Evolutionary conservation across 2,113 vertebrate genomes (phyloP).

Genomic region (Psittacula cyanocephala): DNA sequence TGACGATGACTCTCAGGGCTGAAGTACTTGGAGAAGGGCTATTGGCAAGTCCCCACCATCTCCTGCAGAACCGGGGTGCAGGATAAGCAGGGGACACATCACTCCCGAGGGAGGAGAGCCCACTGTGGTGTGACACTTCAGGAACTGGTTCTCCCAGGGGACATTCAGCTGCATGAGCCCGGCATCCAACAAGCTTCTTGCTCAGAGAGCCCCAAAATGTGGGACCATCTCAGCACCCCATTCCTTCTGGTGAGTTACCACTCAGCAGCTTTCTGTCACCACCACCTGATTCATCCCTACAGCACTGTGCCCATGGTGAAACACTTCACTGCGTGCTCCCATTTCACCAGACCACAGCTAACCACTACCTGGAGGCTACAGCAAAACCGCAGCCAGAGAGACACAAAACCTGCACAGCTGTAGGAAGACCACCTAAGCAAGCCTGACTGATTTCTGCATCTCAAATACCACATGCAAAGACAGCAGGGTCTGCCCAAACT

Average conservation of each 20-base stretch:
- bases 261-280: not conserved
- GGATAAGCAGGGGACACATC: not conserved
- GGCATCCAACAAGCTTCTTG: not conserved
- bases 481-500: not conserved
- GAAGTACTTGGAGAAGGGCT: not conserved
- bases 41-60: not conserved
- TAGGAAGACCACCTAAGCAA: not conserved
- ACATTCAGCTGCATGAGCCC: not conserved
- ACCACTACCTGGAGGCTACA: not conserved
- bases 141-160: not conserved
- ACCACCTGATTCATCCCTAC: not conserved
- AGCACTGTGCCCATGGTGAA: not conserved
- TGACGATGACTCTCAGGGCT: not conserved
- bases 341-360: not conserved
- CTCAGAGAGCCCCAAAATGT: not conserved
- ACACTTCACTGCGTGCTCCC: not conserved
- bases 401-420: not conserved
- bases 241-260: not conserved
- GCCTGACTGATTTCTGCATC: not conserved
- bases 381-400: not conserved
- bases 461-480: fast-evolving
- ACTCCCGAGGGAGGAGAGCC: not conserved
- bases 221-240: not conserved
- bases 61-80: not conserved
- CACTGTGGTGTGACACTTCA: not conserved